Evolutionary conservation across 2,888 invertebrate genomes (phyloP).

Genomic region (Creontiades dilutus): DNA sequence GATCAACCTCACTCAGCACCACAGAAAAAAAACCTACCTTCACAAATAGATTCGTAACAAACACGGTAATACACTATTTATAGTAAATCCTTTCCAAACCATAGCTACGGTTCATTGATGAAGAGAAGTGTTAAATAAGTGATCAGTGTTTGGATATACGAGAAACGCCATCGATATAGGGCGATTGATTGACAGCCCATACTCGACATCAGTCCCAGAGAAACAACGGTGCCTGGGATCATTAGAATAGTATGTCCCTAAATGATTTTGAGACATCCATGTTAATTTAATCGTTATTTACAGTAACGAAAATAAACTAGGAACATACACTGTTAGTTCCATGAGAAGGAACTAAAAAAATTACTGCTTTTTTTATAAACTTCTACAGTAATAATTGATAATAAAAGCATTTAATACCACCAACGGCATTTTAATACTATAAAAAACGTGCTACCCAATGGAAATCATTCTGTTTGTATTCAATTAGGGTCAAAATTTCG

Average conservation of each 20-base stretch:
- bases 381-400: not conserved
- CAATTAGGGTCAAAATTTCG: not conserved
- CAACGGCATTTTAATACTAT: not conserved
- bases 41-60: not conserved
- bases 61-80: not conserved
- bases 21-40: not conserved
- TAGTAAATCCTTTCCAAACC: not conserved
- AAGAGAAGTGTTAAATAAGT: not conserved
- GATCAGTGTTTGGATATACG: not conserved
- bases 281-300: not conserved
- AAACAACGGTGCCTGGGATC: not conserved
- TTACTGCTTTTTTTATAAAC: not conserved
- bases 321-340: not conserved
- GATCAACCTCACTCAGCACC: not conserved
- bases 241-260: not conserved
- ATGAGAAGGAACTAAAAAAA: not conserved
- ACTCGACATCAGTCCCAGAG: not conserved
- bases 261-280: not conserved
- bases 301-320: not conserved
- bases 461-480: not conserved
- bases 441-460: not conserved
- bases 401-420: not conserved
- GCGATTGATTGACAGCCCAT: not conserved
- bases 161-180: not conserved
- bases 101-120: not conserved